Evolutionary conservation across 2,888 invertebrate genomes (phyloP).

Genomic region (Amiota communis): DNA sequence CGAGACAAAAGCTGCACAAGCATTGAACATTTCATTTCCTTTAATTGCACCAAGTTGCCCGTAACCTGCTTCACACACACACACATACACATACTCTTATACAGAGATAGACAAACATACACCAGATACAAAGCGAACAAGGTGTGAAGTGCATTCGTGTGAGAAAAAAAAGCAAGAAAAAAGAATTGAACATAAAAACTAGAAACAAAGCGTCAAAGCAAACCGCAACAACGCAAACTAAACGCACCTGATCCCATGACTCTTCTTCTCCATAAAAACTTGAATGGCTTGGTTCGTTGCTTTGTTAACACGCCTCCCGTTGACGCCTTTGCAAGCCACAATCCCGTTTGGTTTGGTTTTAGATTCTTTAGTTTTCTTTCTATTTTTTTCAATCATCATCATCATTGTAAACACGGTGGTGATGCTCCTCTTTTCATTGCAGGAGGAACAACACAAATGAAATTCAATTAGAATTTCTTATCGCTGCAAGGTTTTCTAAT

Average conservation of each 20-base stretch:
- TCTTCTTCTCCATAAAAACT: too few species aligned
- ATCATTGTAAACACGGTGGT: neutral
- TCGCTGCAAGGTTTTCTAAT: slow-evolving; percentile 62
- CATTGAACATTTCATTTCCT: slow-evolving; percentile 8
- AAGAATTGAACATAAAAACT: neutral
- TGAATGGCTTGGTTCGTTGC: too few species aligned
- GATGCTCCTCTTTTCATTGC: neutral
- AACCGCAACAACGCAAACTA: neutral
- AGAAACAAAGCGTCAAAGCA: neutral
- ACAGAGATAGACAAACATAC: neutral
- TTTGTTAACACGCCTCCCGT: neutral
- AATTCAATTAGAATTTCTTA: slow-evolving; percentile 63
- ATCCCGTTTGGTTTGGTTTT: neutral
- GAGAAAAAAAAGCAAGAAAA: neutral
- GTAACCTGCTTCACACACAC: neutral
- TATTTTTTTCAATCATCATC: neutral
- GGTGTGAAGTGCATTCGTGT: slow-evolving; percentile 7
- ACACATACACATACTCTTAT: neutral
- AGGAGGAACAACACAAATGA: slow-evolving; percentile 41
- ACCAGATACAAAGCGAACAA: neutral
- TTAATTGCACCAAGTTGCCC: slow-evolving; percentile 13
- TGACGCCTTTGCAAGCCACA: neutral
- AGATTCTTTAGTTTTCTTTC: neutral
- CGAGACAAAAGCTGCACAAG: too few species aligned
- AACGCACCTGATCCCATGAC: neutral